A percentile compares a stretch with the other conserved stretches of the same genome.
Evolutionary conservation across 2,797 vertebrate genomes (phyloP).

Genomic region (Cyprinella venusta): DNA sequence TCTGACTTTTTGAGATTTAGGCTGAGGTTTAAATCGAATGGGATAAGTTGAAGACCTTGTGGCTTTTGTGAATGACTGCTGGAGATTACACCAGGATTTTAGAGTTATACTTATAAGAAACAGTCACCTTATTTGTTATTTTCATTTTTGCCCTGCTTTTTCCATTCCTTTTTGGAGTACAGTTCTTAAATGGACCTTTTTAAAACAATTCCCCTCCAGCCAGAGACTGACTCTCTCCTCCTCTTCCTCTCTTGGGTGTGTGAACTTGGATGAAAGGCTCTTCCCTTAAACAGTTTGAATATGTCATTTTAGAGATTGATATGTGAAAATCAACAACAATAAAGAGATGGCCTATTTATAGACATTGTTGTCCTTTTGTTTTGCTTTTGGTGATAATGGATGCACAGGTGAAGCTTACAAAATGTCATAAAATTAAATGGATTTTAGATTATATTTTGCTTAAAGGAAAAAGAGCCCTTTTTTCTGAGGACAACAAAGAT

Average conservation of each 20-base stretch:
- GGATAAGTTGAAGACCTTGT: background rate
- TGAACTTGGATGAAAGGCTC: conserved; percentile 30
- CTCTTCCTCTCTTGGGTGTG: conserved; percentile 18
- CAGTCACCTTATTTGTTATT: conserved; percentile 48
- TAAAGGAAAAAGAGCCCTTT: background rate
- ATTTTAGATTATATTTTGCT: background rate
- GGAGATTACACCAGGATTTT: conserved; percentile 43
- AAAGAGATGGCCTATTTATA: conserved; percentile 67
- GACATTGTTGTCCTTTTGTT: conserved; percentile 12
- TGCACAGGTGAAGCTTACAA: background rate
- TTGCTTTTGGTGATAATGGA: background rate
- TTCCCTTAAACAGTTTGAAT: conserved; percentile 36
- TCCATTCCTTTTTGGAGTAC: conserved; percentile 41
- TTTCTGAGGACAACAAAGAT: background rate
- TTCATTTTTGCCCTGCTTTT: conserved; percentile 21
- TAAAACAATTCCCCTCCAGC: conserved; percentile 6
- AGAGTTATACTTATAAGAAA: conserved; percentile 29
- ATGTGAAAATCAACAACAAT: conserved; percentile 58
- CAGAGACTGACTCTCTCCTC: background rate
- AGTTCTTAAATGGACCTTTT: conserved; percentile 53
- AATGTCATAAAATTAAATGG: background rate
- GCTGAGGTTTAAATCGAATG: conserved; percentile 7
- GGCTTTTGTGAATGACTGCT: background rate
- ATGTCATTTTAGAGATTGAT: conserved; percentile 44
- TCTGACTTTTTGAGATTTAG: conserved; percentile 1